These are phyloP conservation scores for Drosophila recens DNA, from an alignment of 2,888 invertebrate species.

Conservation along the genomic window DNA sequence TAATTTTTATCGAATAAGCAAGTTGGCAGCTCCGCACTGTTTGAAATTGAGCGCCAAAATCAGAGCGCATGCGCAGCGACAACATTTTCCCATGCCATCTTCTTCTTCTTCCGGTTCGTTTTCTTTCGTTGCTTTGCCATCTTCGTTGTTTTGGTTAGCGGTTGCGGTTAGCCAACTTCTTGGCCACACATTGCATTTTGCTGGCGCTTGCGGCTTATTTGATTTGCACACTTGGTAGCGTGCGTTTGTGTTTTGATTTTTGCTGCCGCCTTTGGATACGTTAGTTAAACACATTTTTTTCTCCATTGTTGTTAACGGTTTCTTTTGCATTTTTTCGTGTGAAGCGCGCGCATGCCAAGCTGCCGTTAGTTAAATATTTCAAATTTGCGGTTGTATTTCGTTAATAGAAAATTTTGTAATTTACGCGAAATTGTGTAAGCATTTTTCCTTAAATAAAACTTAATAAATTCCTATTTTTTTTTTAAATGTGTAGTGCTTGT, in stretches of 20 bases:
- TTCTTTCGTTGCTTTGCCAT: conserved; percentile 26
- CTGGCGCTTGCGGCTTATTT: conserved; percentile 66
- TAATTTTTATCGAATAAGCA: not conserved
- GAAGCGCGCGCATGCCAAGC: conserved; percentile 56
- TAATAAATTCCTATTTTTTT: conserved; percentile 4
- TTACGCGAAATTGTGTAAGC: conserved; percentile 52
- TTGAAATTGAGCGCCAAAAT: conserved; percentile 27
- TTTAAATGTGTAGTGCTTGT: conserved; percentile 5
- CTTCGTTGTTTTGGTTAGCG: conserved; percentile 35
- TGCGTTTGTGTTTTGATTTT: conserved; percentile 62
- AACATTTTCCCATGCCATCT: conserved; percentile 28
- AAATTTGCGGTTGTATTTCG: conserved; percentile 58
- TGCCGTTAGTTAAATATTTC: conserved; percentile 60
- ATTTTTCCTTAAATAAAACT: conserved; percentile 11
- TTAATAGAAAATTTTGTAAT: conserved; percentile 40
- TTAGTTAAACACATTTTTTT: conserved; percentile 17
- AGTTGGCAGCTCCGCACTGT: conserved; percentile 34
- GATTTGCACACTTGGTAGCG: conserved; percentile 75
- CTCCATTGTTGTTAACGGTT: conserved; percentile 29
- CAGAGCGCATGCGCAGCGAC: conserved; percentile 34
- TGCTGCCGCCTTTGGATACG: conserved; percentile 32
- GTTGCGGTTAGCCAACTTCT: conserved; percentile 66
- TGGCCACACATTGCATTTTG: conserved; percentile 54
- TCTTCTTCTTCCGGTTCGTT: conserved; percentile 15
- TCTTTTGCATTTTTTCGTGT: conserved; percentile 46